Evolutionary conservation across 2,797 vertebrate species (phyloP).

Genomic region (Falco columbarius): DNA sequence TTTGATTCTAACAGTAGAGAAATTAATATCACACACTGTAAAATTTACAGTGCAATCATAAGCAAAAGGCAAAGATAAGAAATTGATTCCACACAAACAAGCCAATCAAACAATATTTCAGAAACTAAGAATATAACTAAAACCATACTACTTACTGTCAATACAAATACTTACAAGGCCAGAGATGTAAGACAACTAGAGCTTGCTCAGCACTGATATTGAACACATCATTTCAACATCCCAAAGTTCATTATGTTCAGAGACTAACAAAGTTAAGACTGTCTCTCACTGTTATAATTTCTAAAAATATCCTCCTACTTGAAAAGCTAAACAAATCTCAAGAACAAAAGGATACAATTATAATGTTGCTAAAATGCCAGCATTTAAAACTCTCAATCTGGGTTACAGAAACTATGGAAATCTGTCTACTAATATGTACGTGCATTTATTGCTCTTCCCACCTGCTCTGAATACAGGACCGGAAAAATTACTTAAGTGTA

Average conservation of each 20-base stretch:
- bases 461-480: neutral
- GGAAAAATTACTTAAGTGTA: neutral
- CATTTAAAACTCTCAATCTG: neutral
- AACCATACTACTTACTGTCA: neutral
- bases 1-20: neutral
- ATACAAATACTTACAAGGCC: neutral
- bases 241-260: neutral
- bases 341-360: neutral
- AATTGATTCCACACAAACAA: neutral
- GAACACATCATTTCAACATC: neutral
- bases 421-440: neutral
- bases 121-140: neutral
- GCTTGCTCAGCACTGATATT: neutral
- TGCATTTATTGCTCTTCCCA: neutral
- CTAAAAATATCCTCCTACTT: neutral
- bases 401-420: neutral
- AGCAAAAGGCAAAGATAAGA: neutral
- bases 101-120: neutral
- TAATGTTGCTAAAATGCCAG: neutral
- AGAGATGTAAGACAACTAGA: neutral
- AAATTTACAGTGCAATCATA: neutral
- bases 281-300: neutral
- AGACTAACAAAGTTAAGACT: neutral
- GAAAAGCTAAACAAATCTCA: neutral
- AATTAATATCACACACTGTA: neutral